phyloP scores from a whole-genome alignment of 1,140 invertebrate genomes.

The Calephelis virginiensis region DNA sequence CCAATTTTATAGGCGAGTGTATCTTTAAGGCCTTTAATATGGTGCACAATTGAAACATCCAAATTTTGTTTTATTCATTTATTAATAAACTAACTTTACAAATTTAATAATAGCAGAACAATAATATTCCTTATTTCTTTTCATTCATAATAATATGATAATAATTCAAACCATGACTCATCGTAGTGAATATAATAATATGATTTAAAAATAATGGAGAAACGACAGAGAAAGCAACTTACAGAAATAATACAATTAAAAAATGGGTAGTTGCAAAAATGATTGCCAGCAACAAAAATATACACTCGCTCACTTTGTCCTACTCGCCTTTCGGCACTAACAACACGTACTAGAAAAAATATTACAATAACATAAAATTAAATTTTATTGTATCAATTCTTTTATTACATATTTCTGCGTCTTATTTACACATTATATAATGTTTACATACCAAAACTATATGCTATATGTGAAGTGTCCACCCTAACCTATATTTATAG shows the following conservation, averaged over 20 bases:
- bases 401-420: constrained; percentile 68
- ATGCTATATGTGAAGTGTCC: constrained; percentile 69
- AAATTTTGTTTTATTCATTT: constrained; percentile 72
- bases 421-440: constrained; percentile 73
- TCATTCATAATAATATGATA: constrained; percentile 77
- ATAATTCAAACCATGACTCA: constrained; percentile 75
- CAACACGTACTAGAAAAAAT: constrained; percentile 69
- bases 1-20: too few relatives aligned
- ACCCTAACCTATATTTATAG: constrained; percentile 74
- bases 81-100: constrained; percentile 79
- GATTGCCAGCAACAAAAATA: constrained; percentile 59
- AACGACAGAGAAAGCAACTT: constrained; percentile 76
- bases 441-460: constrained; percentile 77
- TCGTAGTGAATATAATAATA: constrained; percentile 76
- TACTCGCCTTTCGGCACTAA: constrained; percentile 31
- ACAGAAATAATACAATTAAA: constrained; percentile 73
- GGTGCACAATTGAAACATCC: constrained; percentile 44
- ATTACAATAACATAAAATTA: constrained; percentile 74
- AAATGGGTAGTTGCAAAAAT: constrained; percentile 53
- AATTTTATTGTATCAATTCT: constrained; percentile 75
- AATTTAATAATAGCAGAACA: constrained; percentile 79
- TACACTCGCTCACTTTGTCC: constrained; percentile 45
- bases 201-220: constrained; percentile 76
- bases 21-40: not conserved
- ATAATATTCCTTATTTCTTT: constrained; percentile 78